Percentiles rank a stretch among this genome's conserved stretches.
These are phyloP conservation scores for Choristoneura fumiferana DNA, from an alignment of 1,140 invertebrate genomes.

Conservation along the genomic window DNA sequence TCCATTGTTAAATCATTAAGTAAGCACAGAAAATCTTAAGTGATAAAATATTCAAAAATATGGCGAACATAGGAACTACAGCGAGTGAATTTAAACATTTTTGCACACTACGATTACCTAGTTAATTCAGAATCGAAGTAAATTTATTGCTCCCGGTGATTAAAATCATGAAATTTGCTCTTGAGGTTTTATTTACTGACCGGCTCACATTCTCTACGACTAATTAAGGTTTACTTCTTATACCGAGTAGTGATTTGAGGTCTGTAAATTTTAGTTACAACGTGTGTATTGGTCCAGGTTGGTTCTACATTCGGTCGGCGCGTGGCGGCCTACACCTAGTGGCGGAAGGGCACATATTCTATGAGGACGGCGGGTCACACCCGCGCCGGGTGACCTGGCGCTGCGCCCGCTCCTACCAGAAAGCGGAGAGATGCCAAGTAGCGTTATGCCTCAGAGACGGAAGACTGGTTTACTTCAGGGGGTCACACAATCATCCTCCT, in stretches of 20 bases:
- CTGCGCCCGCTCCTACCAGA: conserved; percentile 73
- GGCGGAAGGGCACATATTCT: conserved; percentile 73
- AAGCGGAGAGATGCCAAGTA: conserved; percentile 72
- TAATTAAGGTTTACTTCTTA: background rate
- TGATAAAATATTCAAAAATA: too few relatives aligned
- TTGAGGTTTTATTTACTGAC: background rate
- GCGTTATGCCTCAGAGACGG: conserved; percentile 71
- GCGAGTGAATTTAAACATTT: too few relatives aligned
- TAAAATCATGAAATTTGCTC: background rate
- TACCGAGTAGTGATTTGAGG: background rate
- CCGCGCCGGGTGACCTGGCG: conserved; percentile 72
- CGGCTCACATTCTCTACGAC: background rate
- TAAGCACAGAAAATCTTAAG: too few relatives aligned
- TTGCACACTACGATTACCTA: too few relatives aligned
- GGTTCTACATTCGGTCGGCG: conserved; percentile 76
- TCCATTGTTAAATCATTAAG: too few relatives aligned
- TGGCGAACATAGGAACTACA: too few relatives aligned
- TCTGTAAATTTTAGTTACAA: conserved; percentile 18
- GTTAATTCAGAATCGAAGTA: too few relatives aligned
- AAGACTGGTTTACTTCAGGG: conserved; percentile 68
- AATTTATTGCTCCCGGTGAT: too few relatives aligned
- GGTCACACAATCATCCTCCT: conserved; percentile 67
- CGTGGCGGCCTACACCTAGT: conserved; percentile 71
- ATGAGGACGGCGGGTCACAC: conserved; percentile 73
- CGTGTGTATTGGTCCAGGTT: conserved; percentile 56